Conservation (phyloP, 2,888 invertebrate species). For the Hoplodrina ambigua region DNA sequence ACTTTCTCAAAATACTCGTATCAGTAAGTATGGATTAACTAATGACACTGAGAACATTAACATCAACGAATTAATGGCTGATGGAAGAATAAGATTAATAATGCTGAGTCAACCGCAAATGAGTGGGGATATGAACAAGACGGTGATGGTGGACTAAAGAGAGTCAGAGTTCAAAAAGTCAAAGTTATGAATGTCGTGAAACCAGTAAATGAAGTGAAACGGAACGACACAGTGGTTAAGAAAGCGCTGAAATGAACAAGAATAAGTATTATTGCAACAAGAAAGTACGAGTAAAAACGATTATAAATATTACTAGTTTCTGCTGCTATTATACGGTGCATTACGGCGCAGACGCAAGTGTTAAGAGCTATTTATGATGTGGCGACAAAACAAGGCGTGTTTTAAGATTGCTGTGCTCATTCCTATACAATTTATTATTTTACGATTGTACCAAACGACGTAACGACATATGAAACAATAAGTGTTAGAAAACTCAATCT, state of each 20-base stretch:
- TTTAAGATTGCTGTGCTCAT: slow-evolving; percentile 10
- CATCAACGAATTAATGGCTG: no score
- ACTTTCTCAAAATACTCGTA: no score
- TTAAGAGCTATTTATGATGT: slow-evolving; percentile 11
- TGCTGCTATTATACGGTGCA: slow-evolving; percentile 19
- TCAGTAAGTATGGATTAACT: no score
- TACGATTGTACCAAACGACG: slow-evolving; percentile 34
- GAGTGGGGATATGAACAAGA: not conserved
- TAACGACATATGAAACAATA: slow-evolving; percentile 45
- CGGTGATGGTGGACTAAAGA: not conserved
- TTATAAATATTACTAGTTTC: slow-evolving; percentile 15
- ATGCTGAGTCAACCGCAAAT: not conserved
- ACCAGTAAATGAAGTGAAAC: slow-evolving; percentile 14
- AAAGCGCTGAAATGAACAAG: slow-evolving; percentile 22
- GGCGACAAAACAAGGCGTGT: slow-evolving; percentile 21
- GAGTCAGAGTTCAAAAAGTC: not conserved
- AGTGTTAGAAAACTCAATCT: slow-evolving; percentile 55
- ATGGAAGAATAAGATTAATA: not conserved
- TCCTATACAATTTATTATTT: slow-evolving; percentile 42
- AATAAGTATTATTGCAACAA: slow-evolving; percentile 23
- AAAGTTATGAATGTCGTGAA: not conserved
- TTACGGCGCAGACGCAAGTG: not conserved
- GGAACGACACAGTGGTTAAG: slow-evolving; percentile 14
- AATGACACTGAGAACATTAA: not conserved
- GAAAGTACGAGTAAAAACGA: slow-evolving; percentile 40